Conservation (phyloP, 2,888 invertebrate genomes). For the Asteroscopus sphinx region DNA sequence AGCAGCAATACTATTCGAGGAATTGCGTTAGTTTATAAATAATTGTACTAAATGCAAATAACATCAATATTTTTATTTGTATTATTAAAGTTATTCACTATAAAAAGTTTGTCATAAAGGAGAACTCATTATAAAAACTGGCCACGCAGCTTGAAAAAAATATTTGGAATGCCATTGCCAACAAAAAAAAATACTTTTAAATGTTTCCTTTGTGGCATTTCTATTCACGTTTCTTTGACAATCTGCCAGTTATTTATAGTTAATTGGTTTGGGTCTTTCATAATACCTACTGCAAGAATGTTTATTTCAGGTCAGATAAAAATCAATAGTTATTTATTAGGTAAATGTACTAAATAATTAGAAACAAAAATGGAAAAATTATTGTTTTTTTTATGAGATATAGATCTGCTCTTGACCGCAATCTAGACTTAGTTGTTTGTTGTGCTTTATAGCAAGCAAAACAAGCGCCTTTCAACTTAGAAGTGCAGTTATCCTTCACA, state of each 20-base stretch:
- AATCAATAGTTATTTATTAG: not conserved
- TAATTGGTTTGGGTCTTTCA: not conserved
- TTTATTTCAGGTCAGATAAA: not conserved
- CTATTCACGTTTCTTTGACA: not conserved
- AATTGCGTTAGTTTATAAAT: too few relatives aligned
- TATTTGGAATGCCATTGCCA: not conserved
- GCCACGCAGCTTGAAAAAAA: constrained; percentile 11
- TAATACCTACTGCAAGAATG: constrained; percentile 3
- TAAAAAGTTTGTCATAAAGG: too few relatives aligned
- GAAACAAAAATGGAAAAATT: not conserved
- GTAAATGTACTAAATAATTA: not conserved
- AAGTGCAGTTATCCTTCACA: constrained; percentile 18
- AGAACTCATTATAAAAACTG: not conserved
- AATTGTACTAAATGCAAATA: too few relatives aligned
- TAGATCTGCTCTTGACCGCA: too few relatives aligned
- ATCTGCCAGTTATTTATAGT: constrained; percentile 9
- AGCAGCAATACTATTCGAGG: too few relatives aligned
- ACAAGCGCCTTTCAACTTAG: constrained; percentile 21
- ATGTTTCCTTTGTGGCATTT: constrained; percentile 3
- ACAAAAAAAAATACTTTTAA: not conserved
- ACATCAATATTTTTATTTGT: too few relatives aligned
- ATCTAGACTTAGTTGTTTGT: too few relatives aligned
- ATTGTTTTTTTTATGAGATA: too few relatives aligned
- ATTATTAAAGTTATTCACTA: too few relatives aligned
- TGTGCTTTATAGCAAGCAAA: not conserved